Evolutionary conservation across 2,113 vertebrate genomes (phyloP).

Genomic region (Nesogale talazaci): DNA sequence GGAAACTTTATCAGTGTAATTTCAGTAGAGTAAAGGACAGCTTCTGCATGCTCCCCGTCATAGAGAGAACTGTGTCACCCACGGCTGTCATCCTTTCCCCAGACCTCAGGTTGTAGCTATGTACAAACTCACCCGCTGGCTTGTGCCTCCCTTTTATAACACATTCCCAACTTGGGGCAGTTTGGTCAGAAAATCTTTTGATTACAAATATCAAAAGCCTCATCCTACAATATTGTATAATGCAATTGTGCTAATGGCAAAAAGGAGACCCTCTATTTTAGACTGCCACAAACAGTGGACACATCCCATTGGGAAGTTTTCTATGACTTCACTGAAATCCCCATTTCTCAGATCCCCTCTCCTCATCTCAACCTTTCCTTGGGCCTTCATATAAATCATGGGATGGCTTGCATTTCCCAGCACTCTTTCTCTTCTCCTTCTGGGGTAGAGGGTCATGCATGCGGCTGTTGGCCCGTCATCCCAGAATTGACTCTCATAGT

Average conservation of each 20-base stretch:
- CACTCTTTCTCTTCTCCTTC: background rate
- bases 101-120: slow-evolving; percentile 54
- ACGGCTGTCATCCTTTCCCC: slow-evolving; percentile 52
- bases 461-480: background rate
- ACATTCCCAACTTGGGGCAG: slow-evolving; percentile 65
- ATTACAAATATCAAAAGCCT: slow-evolving; percentile 73
- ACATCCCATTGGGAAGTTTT: slow-evolving; percentile 61
- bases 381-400: slow-evolving; percentile 60
- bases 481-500: background rate
- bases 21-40: slow-evolving; percentile 76
- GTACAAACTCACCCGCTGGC: slow-evolving; percentile 56
- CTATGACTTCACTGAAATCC: slow-evolving; percentile 68
- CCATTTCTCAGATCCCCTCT: slow-evolving; percentile 42
- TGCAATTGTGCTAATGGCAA: slow-evolving; percentile 39
- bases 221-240: slow-evolving; percentile 56
- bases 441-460: fast-evolving
- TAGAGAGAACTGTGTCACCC: slow-evolving; percentile 70
- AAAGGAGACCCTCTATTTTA: slow-evolving; percentile 46
- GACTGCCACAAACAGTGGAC: slow-evolving; percentile 50
- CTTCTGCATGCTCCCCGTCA: slow-evolving; percentile 71
- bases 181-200: slow-evolving; percentile 74
- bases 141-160: slow-evolving; percentile 56
- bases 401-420: background rate
- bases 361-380: slow-evolving; percentile 44
- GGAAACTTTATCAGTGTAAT: slow-evolving; percentile 65